Percentiles rank a stretch among this genome's conserved stretches.
phyloP scores from a whole-genome alignment of 2,797 vertebrate genomes.

The Psittacula derbiana region DNA sequence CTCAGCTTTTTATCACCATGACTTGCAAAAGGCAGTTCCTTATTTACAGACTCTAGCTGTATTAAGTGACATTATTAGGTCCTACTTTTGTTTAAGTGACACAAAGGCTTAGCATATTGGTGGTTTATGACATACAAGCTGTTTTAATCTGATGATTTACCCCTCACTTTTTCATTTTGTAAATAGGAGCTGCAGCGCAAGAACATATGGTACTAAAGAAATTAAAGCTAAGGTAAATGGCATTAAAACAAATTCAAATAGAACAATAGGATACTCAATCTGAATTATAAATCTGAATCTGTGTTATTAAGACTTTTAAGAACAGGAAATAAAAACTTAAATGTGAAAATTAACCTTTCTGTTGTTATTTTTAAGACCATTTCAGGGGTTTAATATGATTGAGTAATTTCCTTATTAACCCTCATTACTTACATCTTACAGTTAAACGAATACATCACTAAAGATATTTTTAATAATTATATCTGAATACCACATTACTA shows the following conservation, averaged over 20 bases:
- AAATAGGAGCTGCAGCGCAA: conserved; percentile 64
- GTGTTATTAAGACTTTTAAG: conserved; percentile 28
- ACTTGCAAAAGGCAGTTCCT: conserved; percentile 70
- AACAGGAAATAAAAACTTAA: conserved; percentile 18
- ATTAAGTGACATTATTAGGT: conserved; percentile 79
- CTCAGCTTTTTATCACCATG: conserved; percentile 74
- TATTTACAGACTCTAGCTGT: conserved; percentile 71
- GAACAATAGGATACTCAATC: conserved; percentile 57
- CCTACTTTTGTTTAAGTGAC: conserved; percentile 76
- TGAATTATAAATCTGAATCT: conserved; percentile 58
- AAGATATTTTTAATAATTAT: background rate
- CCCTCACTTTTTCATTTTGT: conserved; percentile 64
- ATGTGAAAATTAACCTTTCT: background rate
- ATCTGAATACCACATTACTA: background rate
- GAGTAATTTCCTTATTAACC: conserved; percentile 19
- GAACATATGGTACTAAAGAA: conserved; percentile 76
- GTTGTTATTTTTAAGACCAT: background rate
- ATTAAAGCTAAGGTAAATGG: conserved; percentile 74
- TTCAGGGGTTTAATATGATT: background rate
- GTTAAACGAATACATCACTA: background rate
- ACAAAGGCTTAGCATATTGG: conserved; percentile 69
- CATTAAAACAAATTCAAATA: conserved; percentile 74
- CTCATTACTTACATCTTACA: background rate
- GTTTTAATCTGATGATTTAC: conserved; percentile 70
- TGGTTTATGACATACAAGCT: conserved; percentile 70